Conservation (phyloP, 2,113 vertebrate genomes). For the Pterocles orientalis region DNA sequence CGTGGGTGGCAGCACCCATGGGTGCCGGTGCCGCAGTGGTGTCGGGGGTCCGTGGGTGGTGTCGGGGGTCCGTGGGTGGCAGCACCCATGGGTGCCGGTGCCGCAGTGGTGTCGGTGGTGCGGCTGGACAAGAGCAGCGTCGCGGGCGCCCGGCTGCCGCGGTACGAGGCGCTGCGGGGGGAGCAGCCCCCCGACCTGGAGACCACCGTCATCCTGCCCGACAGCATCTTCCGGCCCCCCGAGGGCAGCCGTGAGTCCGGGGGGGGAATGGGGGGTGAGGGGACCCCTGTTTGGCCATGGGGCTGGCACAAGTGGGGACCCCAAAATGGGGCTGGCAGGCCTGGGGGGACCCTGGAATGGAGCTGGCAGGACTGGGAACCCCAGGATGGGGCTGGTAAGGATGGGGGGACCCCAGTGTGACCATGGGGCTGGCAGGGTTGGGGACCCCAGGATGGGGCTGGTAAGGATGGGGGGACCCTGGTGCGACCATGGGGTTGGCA, state of each 20-base stretch:
- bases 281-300: background rate
- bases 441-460: no score
- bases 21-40: no score
- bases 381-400: no score
- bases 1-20: no score
- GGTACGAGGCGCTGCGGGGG: constrained; percentile 85
- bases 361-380: background rate
- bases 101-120: constrained; percentile 88
- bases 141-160: constrained; percentile 84
- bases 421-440: no score
- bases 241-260: constrained; percentile 66
- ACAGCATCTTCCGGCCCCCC: constrained; percentile 80
- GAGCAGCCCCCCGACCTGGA: constrained; percentile 86
- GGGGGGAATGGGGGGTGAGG: accelerated
- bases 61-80: no score
- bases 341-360: background rate
- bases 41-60: no score
- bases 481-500: no score
- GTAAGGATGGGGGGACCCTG: no score
- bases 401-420: background rate
- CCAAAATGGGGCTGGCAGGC: background rate
- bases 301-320: background rate
- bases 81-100: background rate
- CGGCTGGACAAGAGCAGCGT: constrained; percentile 90
- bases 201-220: constrained; percentile 86